A percentile compares a stretch with the other conserved stretches of the same genome.
These are phyloP conservation scores for Cyaniris semiargus DNA, from an alignment of 2,888 invertebrate genomes.

Conservation along the genomic window DNA sequence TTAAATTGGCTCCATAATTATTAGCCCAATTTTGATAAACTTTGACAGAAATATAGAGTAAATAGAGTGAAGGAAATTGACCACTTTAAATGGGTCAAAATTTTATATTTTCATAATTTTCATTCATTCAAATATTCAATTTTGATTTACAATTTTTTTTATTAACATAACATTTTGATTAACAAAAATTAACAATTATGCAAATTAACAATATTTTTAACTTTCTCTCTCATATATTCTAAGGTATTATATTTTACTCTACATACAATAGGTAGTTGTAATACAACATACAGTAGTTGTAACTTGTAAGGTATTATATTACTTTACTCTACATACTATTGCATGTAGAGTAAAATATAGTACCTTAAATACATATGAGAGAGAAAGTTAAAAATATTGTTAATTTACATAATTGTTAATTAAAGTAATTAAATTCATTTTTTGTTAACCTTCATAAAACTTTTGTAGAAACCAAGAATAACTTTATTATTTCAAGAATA, in stretches of 20 bases:
- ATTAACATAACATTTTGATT: too few relatives aligned
- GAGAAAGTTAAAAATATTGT: background rate
- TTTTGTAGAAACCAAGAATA: background rate
- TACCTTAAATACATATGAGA: background rate
- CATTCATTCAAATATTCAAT: too few relatives aligned
- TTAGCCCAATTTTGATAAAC: background rate
- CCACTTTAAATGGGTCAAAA: background rate
- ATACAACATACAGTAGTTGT: too few relatives aligned
- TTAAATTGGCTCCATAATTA: background rate
- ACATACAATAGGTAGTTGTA: too few relatives aligned
- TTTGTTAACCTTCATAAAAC: background rate
- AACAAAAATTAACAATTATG: slow-evolving; percentile 6
- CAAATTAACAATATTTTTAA: background rate
- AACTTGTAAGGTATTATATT: too few relatives aligned
- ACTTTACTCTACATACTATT: too few relatives aligned
- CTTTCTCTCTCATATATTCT: background rate
- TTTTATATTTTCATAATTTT: too few relatives aligned
- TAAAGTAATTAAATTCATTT: background rate
- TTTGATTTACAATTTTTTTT: too few relatives aligned
- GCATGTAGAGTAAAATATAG: background rate
- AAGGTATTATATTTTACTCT: background rate
- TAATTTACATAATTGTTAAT: slow-evolving; percentile 13
- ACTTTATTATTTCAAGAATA: background rate
- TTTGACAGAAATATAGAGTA: background rate
- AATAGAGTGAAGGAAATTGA: too few relatives aligned